phyloP scores from a whole-genome alignment of 2,113 vertebrate species.

The Cheirogaleus medius region DNA sequence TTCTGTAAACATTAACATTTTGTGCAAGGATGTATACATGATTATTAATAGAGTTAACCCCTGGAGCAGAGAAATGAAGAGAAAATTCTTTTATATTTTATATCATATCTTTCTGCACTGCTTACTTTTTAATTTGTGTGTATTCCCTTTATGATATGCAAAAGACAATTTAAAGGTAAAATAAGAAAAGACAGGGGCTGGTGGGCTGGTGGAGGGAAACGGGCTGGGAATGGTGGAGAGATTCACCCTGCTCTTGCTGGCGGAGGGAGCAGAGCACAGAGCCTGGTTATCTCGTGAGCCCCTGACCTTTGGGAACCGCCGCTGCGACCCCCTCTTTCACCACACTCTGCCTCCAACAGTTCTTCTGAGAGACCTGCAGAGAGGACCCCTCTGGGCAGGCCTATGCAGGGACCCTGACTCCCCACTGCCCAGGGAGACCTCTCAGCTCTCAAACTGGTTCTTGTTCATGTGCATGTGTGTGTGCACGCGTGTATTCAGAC shows the following conservation, averaged over 20 bases:
- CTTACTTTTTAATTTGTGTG: not conserved
- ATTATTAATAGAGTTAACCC: not conserved
- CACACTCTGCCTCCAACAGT: not conserved
- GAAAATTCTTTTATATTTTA: not conserved
- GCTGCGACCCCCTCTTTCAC: fast-evolving
- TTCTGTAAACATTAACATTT: not conserved
- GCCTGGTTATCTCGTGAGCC: too few species aligned
- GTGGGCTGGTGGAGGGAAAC: fast-evolving
- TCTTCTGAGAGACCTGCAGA: not conserved
- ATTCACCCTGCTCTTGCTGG: fast-evolving
- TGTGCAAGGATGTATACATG: not conserved
- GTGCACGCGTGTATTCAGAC: not conserved
- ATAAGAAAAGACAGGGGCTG: not conserved
- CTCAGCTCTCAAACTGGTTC: not conserved
- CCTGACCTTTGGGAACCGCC: not conserved
- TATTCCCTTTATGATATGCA: not conserved
- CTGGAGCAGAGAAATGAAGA: not conserved
- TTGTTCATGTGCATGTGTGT: not conserved
- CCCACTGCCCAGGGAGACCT: not conserved
- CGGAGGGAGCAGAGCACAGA: fast-evolving
- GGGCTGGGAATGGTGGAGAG: too few species aligned
- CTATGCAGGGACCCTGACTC: not conserved
- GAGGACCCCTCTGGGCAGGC: not conserved
- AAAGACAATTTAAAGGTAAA: not conserved
- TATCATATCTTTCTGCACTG: not conserved